Conservation (phyloP, 2,888 invertebrate genomes). For the Chalcis sispes region DNA sequence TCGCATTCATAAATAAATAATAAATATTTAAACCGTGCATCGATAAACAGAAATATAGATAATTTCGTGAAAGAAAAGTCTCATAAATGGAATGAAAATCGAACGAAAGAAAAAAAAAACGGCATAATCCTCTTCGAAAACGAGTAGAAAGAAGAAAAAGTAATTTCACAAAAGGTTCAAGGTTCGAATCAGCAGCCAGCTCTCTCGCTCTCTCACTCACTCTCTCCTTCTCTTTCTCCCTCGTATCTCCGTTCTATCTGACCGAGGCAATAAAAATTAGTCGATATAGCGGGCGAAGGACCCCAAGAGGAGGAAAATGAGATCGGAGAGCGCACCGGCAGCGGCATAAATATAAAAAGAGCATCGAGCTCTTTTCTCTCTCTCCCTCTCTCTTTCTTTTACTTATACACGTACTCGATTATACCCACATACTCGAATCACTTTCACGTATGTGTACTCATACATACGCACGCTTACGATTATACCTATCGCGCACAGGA, state of each 20-base stretch:
- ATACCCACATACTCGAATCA: conserved; percentile 4
- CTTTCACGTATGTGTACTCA: conserved; percentile 45
- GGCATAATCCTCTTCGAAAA: conserved; percentile 31
- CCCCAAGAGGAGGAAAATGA: conserved; percentile 56
- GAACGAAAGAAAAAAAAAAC: conserved; percentile 3
- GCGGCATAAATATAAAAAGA: conserved; percentile 58
- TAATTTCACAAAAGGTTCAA: conserved; percentile 55
- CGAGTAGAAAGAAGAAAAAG: conserved; percentile 39
- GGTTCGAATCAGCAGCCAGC: conserved; percentile 39
- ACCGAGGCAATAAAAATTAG: conserved; percentile 58
- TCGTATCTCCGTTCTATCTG: conserved; percentile 50
- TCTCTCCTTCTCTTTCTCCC: conserved; percentile 56
- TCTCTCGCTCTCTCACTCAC: conserved; percentile 15
- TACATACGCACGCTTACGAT: conserved; percentile 53
- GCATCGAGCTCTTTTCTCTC: no score
- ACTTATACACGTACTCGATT: conserved; percentile 39
- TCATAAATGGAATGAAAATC: not conserved
- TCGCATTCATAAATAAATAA: not conserved
- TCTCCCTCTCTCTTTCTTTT: conserved; percentile 50
- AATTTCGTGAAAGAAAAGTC: not conserved
- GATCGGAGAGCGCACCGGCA: conserved; percentile 55
- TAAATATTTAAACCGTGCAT: not conserved
- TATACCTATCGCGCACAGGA: conserved; percentile 45
- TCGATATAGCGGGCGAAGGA: conserved; percentile 49
- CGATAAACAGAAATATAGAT: conserved; percentile 7